Evolutionary conservation across 2,797 vertebrate genomes (phyloP).

Genomic region (Antennarius maculatus): DNA sequence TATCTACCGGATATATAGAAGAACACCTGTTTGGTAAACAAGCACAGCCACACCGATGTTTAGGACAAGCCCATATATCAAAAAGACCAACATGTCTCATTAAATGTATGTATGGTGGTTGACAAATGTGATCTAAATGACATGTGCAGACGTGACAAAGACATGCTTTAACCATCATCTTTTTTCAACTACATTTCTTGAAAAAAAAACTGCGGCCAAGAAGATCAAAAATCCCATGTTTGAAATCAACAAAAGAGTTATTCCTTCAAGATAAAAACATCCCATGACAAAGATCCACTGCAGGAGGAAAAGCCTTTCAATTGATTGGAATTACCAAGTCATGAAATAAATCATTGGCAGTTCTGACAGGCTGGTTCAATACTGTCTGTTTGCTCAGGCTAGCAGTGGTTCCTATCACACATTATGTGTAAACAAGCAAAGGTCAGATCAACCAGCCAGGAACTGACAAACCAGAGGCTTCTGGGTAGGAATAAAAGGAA

Average conservation of each 20-base stretch:
- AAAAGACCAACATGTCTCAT: background rate
- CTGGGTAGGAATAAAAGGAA: conserved; percentile 32
- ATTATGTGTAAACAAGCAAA: conserved; percentile 52
- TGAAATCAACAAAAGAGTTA: background rate
- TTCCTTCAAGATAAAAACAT: conserved; percentile 20
- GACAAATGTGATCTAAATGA: no score
- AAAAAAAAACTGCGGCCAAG: no score
- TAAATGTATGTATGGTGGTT: no score
- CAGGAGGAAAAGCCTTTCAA: conserved; percentile 6
- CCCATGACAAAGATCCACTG: background rate
- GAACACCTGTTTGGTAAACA: background rate
- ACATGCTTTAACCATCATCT: background rate
- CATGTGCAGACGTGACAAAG: background rate
- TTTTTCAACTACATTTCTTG: no score
- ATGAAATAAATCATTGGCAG: conserved; percentile 27
- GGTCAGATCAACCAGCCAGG: conserved; percentile 66
- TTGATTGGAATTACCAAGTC: conserved; percentile 15
- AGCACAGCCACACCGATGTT: background rate
- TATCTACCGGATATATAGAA: background rate
- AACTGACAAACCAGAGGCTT: conserved; percentile 43
- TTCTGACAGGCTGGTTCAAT: conserved; percentile 29
- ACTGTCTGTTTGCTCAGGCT: conserved; percentile 32
- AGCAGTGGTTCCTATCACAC: conserved; percentile 13
- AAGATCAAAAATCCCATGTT: background rate
- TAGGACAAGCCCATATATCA: background rate